phyloP scores from a whole-genome alignment of 2,888 invertebrate genomes.

The Atethmia centrago region DNA sequence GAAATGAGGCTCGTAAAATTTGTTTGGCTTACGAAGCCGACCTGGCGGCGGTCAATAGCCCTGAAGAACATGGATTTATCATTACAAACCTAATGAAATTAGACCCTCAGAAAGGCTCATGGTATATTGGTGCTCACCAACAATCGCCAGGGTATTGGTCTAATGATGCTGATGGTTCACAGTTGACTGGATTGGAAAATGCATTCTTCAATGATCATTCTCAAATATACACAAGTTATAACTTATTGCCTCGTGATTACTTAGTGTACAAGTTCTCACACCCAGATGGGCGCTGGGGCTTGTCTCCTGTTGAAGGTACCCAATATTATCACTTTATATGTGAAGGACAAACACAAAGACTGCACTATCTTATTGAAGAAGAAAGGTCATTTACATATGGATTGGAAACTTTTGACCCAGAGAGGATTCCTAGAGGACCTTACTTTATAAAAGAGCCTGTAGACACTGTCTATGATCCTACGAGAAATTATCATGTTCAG shows the following conservation, averaged over 20 bases:
- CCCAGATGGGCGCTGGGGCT: constrained; percentile 95
- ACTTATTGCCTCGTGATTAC: constrained; percentile 92
- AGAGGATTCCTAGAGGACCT: constrained; percentile 96
- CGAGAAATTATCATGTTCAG: constrained; percentile 94
- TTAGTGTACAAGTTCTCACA: constrained; percentile 95
- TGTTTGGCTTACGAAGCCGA: constrained; percentile 96
- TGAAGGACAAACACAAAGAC: constrained; percentile 94
- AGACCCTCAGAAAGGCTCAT: constrained; percentile 96
- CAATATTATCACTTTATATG: constrained; percentile 96
- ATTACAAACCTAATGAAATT: constrained; percentile 94
- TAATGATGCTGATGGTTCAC: constrained; percentile 95
- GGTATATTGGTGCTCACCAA: constrained; percentile 96
- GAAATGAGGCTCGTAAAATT: constrained; percentile 95
- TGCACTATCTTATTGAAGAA: constrained; percentile 93
- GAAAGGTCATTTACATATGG: constrained; percentile 96
- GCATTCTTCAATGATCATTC: constrained; percentile 93
- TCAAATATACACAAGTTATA: constrained; percentile 83
- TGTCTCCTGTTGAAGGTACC: constrained; percentile 94
- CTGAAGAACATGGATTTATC: constrained; percentile 97
- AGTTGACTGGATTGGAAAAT: constrained; percentile 94
- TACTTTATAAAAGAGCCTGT: constrained; percentile 96
- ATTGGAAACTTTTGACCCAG: constrained; percentile 94
- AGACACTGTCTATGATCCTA: constrained; percentile 95
- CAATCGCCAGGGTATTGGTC: constrained; percentile 94
- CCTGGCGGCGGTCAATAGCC: constrained; percentile 94